Evolutionary conservation across 2,113 vertebrate genomes (phyloP), one percentile per base, ranked within the genome.

Genomic region (Heterotis niloticus): DNA sequence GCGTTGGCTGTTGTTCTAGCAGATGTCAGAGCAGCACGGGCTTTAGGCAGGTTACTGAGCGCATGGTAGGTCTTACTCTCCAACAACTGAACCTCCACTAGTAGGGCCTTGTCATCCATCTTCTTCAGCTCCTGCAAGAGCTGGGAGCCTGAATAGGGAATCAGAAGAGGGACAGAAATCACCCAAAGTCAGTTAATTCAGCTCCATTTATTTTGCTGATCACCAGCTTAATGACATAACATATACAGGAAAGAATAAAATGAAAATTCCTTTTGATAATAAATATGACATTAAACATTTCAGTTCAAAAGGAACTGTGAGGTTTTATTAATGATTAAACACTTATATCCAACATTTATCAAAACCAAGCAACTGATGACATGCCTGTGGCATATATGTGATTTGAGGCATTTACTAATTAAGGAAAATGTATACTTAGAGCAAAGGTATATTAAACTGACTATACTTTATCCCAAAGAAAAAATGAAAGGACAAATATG

Each of bases 1-100:
- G 95, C 98, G 10, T 99, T 99, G 89, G 98, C 98, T 73, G 98
- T 99, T 79, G 98, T 99, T 82, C 98, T 92, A 80, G 98, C 98
- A 5, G 98, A 99, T 81, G 98, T 99, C 89, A 99, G 95, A 83
- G 98, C 97, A 81, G 98, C 98, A 80, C 97, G 93, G 79, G 98
- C 98, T 91, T 99, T 99, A 84, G 98, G 98, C 88, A 99, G 91
- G 80, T 99, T 99, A 88, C 96, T 99, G 88, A 99, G 93, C 72
- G 95, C 98, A 77, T 99, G 98, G 88, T 99, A 99, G 13, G 98
- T 99, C 90, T 99, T 99, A 81, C 98, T 99, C 89, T 99, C 98
- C 72, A 99, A 90, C 82, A 99, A 93, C 88, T 99, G 98, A 81
- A 99, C 98, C 87, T 99, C 98, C 76, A 99, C 98, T 87, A 99